These are phyloP conservation scores for Rhinophrynus dorsalis DNA, from an alignment of 2,797 vertebrate species.

Conservation along the genomic window DNA sequence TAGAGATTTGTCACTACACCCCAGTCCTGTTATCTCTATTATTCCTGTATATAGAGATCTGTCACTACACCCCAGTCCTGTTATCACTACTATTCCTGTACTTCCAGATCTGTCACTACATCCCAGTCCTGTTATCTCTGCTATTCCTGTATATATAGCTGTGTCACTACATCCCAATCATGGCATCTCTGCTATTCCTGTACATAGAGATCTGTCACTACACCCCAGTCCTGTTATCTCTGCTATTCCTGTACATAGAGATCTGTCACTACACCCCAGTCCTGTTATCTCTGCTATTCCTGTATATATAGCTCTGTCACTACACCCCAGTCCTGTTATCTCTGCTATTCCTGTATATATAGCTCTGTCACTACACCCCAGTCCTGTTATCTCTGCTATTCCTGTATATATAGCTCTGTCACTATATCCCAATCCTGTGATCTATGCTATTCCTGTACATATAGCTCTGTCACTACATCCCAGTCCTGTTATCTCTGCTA, in stretches of 20 bases:
- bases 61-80: not conserved
- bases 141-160: not conserved
- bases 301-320: not conserved
- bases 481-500: too few relatives aligned
- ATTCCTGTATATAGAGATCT: not conserved
- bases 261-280: not conserved
- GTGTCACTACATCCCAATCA: not conserved
- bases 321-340: not conserved
- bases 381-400: too few relatives aligned
- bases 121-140: not conserved
- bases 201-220: too few relatives aligned
- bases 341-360: too few relatives aligned
- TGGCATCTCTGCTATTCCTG: too few relatives aligned
- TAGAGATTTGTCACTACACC: conserved; percentile 57
- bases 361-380: not conserved
- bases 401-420: too few relatives aligned
- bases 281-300: not conserved
- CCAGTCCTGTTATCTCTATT: conserved; percentile 21
- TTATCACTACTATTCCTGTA: not conserved
- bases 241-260: too few relatives aligned
- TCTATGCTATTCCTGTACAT: too few relatives aligned
- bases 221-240: too few relatives aligned
- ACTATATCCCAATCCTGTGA: too few relatives aligned
- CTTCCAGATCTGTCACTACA: not conserved
- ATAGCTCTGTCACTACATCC: too few relatives aligned